A percentile compares a stretch with the other conserved stretches of the same genome.
Conservation (phyloP, 37 sponge, comb jelly and placozoan species). For the Haliclona indistincta region DNA sequence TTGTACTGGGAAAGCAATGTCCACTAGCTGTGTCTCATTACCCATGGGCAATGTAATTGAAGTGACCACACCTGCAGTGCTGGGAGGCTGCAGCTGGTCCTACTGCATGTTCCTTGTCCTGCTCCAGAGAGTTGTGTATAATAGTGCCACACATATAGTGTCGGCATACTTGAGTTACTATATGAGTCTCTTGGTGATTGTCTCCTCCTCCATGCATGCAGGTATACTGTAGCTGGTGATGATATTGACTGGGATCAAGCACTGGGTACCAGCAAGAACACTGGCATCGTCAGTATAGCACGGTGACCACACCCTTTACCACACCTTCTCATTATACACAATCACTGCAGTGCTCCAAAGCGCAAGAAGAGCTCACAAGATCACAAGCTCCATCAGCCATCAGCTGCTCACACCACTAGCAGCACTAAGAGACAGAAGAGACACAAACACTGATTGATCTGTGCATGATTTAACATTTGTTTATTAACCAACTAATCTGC, state of each 20-base stretch:
- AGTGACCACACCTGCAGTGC: background rate
- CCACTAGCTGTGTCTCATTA: no score
- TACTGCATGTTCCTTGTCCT: no score
- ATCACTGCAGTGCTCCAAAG: background rate
- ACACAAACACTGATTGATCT: no score
- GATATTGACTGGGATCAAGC: conserved; percentile 72
- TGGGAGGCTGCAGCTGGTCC: background rate
- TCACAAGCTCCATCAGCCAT: no score
- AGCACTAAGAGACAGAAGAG: no score
- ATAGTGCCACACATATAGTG: background rate
- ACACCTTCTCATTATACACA: background rate
- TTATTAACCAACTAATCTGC: no score
- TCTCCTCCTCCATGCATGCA: background rate
- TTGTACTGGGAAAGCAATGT: no score
- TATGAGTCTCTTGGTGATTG: background rate
- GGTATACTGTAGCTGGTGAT: conserved; percentile 63
- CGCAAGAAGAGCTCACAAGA: background rate
- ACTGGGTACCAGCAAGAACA: conserved; percentile 11
- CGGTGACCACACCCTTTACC: conserved; percentile 9
- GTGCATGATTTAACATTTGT: no score
- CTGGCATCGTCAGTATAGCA: conserved; percentile 56
- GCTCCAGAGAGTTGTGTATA: background rate
- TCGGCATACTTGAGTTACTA: background rate
- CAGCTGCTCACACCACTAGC: no score
- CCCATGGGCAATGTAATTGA: no score